Evolutionary conservation across 2,888 invertebrate genomes (phyloP), one percentile per base, ranked within the genome.

Genomic region (Lasioglossum marginatum): DNA sequence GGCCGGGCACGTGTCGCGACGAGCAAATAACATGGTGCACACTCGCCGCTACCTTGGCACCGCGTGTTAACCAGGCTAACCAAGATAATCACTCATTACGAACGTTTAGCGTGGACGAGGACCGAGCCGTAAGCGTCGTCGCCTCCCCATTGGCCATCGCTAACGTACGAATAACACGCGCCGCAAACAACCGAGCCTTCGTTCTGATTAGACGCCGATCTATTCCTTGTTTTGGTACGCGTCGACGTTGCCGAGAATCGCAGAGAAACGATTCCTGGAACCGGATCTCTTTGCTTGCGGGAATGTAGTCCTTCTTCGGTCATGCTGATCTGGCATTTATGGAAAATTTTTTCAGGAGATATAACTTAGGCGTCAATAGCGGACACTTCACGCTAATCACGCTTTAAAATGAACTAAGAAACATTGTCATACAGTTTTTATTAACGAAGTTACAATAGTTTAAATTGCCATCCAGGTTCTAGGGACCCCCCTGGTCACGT

Each of bases 21-120:
- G 83, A 86, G 87, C 89, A 90, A 91, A 92, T 86, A 89, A 85
- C 52, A 88, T 77, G 85, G 85, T 91, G 85, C 86, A 87, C 87
- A 88, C 85, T 86, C 79, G 82, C 85, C 89, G 88, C 91, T 91
- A 91, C 92, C 93, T 93, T 92, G 92, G 92, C 88, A 89, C 89
- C 92, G 92, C 92, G 94, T 93, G 95, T 94, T 95, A 95, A 95
- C 92, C 93, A 93, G 93, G 87, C 94, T 95, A 95, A 95, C 93
- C 92, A 91, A 94, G 94, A 93, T 95, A 95, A 95, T 95, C 92
- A 93, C 93, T 95, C 93, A 93, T 95, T 95, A 95, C 94, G 91
- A 93, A 91, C 92, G 90, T 94, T 95, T 95, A 95, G 94, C 94
- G 93, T 88, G 88, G 81, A 81, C 88, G 90, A 84, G 89, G 84